These are phyloP conservation scores for Acanthosoma haemorrhoidale DNA, from an alignment of 2,888 invertebrate species.

Conservation along the genomic window DNA sequence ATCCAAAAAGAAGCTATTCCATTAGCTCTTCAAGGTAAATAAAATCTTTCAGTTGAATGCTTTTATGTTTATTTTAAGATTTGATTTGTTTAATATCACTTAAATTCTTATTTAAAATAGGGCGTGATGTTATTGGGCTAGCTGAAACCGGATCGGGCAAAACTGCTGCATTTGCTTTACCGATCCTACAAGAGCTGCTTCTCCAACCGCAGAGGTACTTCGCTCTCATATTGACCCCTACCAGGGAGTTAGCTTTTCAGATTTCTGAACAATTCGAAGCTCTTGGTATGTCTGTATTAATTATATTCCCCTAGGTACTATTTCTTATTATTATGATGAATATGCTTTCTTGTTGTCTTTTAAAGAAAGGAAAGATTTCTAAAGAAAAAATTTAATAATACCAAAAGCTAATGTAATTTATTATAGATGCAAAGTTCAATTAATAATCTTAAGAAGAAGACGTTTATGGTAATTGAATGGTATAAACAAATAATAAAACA, in stretches of 20 bases:
- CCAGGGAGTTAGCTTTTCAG: constrained; percentile 95
- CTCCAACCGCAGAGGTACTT: constrained; percentile 91
- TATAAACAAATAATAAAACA: too few relatives aligned
- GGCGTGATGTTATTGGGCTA: constrained; percentile 70
- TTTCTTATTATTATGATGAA: too few relatives aligned
- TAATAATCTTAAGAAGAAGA: too few relatives aligned
- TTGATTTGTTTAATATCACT: neutral
- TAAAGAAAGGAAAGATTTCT: too few relatives aligned
- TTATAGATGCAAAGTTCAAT: too few relatives aligned
- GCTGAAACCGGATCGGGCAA: constrained; percentile 93
- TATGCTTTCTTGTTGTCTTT: too few relatives aligned
- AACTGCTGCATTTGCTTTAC: constrained; percentile 95
- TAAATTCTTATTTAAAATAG: constrained; percentile 48
- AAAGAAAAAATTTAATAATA: too few relatives aligned
- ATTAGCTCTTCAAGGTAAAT: constrained; percentile 72
- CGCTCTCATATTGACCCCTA: constrained; percentile 89
- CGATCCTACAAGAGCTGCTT: constrained; percentile 85
- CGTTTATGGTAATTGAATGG: too few relatives aligned
- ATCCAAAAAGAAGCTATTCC: constrained; percentile 94
- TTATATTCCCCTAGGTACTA: too few relatives aligned
- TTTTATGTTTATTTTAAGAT: neutral
- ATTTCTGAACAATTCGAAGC: constrained; percentile 98
- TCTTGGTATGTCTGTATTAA: constrained; percentile 57
- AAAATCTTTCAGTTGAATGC: neutral
- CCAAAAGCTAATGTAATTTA: too few relatives aligned